Conservation (phyloP, 1,140 invertebrate genomes). For the Megalopta genalis region DNA sequence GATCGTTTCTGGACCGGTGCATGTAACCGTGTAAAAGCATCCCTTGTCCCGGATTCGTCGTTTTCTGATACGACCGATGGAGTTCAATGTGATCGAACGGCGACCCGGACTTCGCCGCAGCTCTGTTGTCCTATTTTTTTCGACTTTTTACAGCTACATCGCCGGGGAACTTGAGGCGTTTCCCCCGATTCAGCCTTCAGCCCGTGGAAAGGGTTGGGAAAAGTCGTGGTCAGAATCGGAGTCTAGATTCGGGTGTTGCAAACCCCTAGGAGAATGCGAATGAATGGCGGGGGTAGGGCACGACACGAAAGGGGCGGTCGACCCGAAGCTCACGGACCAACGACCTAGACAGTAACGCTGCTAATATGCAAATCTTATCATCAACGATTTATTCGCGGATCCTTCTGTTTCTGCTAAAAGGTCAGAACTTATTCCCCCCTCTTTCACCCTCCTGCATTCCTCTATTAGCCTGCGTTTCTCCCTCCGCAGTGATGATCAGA, state of each 20-base stretch:
- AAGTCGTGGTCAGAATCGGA: constrained; percentile 64
- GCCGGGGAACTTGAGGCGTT: constrained; percentile 43
- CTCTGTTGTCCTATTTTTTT: not conserved
- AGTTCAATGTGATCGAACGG: constrained; percentile 20
- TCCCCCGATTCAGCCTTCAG: constrained; percentile 48
- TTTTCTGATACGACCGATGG: constrained; percentile 47
- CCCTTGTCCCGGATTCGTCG: constrained; percentile 25
- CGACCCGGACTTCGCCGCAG: not conserved
- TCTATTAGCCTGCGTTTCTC: no score
- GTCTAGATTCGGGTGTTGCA: constrained; percentile 42
- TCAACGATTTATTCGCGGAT: constrained; percentile 61
- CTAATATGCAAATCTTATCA: constrained; percentile 71
- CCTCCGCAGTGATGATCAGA: no score
- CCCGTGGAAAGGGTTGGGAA: constrained; percentile 52
- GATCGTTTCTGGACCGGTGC: not conserved
- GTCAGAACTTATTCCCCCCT: not conserved
- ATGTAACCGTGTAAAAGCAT: constrained; percentile 36
- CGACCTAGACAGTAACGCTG: constrained; percentile 56
- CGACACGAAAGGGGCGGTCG: constrained; percentile 68
- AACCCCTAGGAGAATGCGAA: constrained; percentile 56
- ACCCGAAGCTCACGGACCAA: constrained; percentile 26
- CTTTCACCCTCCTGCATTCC: no score
- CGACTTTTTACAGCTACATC: constrained; percentile 48
- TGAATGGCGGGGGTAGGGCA: constrained; percentile 57
- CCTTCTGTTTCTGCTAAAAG: constrained; percentile 36